Base-by-base conservation (phyloP, 2,888 invertebrate species). In the Crematogaster levior region DNA sequence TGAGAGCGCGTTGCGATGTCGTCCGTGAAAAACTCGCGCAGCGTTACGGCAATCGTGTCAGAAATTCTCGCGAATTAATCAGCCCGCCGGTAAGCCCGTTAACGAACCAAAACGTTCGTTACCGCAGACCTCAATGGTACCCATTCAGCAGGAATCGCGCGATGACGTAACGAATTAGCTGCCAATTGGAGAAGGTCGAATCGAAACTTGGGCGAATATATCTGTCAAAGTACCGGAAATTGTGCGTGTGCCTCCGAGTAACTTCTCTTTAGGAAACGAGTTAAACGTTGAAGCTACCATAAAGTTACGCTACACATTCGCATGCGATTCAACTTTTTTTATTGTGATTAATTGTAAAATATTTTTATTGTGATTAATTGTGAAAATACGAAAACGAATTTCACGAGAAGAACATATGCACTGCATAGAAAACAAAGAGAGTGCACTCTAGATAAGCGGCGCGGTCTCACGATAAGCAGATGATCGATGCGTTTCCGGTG, bases 91-190 rank as follows among this genome's bases (percentile, higher is more conserved):
- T 80, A 56, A 72, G 61, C 46, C 56, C 7, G 65, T 48, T 81
- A 83, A 83, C 83, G 81, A 83, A 81, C 81, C 81, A n/a, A 83
- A 81, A 81, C 83, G 72, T 77, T 74, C 70, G 61, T 72, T 81
- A 80, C 53, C 68, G 51, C 58, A 24, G 27, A 37, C 9, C 30
- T 48, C 51, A 58, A 80, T 79, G 65, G 51, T n/a, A 34, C 46
- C 56, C 79, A 65, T 77, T 75, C 77, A 82, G 40, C 61, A 3
- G 65, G n/a, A 18, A 65, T 56, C 53, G 56, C 18, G 30, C 43
- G 56, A 24, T 79, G 70, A 79, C 46, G 77, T 30, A 34, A 79
- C 24, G 43, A 70, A 86, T 85, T 77, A 58, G 6, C 40, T 43
- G 79, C 40, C 56, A 75, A 87, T 85, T 70, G 63, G 30, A 18